Evolutionary conservation across 2,797 vertebrate genomes (phyloP).

Genomic region (Phalloptychus januarius): DNA sequence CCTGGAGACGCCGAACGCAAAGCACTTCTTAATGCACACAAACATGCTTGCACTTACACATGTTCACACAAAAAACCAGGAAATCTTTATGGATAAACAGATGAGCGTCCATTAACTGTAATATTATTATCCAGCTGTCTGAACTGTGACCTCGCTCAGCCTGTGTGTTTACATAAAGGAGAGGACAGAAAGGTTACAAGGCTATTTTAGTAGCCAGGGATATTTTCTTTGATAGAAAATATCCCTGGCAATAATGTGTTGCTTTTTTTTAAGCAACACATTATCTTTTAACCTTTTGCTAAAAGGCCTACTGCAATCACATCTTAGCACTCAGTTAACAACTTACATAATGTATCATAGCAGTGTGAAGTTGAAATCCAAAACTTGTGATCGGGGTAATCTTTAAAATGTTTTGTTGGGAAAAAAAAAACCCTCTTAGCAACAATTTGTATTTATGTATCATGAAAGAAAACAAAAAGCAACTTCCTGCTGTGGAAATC

Average conservation of each 20-base stretch:
- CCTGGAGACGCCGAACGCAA: not conserved
- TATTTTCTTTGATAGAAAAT: too few species aligned
- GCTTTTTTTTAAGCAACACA: not conserved
- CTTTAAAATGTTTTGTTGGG: not conserved
- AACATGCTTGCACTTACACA: constrained; percentile 14
- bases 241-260: too few species aligned
- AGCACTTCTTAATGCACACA: not conserved
- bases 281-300: constrained; percentile 2
- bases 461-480: not conserved
- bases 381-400: not conserved
- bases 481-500: not conserved
- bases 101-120: constrained; percentile 71
- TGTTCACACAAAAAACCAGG: constrained; percentile 37
- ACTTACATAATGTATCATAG: not conserved
- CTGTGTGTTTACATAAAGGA: constrained; percentile 51
- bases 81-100: constrained; percentile 73
- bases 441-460: not conserved
- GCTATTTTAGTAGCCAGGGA: constrained; percentile 9
- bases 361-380: not conserved
- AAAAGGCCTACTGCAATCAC: not conserved
- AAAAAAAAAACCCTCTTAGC: not conserved
- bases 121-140: constrained; percentile 69
- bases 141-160: constrained; percentile 59
- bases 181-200: constrained; percentile 43
- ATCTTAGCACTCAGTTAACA: not conserved